These are phyloP conservation scores for Petrolisthes manimaculis DNA, from an alignment of 2,888 invertebrate species.

Conservation along the genomic window DNA sequence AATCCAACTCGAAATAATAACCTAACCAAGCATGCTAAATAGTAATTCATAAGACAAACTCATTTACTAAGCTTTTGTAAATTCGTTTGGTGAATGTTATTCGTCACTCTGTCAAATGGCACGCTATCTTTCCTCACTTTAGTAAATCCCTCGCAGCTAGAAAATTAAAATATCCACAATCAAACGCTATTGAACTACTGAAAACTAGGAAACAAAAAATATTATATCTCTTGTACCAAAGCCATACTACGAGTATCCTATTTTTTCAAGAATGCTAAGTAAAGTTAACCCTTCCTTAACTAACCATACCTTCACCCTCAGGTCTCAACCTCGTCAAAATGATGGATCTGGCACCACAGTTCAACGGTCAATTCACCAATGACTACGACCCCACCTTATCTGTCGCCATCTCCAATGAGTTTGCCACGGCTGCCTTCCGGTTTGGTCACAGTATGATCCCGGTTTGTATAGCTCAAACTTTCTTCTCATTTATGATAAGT, in stretches of 20 bases:
- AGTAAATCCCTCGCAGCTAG: no score
- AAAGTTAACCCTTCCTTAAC: no score
- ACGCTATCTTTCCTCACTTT: no score
- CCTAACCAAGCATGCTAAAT: not conserved
- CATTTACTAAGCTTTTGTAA: not conserved
- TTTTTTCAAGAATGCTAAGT: not conserved
- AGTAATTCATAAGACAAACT: not conserved
- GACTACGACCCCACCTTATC: slow-evolving; percentile 79
- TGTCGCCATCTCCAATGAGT: slow-evolving; percentile 84
- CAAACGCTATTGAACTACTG: no score
- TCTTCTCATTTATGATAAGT: not conserved
- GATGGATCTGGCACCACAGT: slow-evolving; percentile 73
- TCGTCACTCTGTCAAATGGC: no score
- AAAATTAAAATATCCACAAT: no score
- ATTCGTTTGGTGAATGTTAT: not conserved
- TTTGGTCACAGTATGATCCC: slow-evolving; percentile 71
- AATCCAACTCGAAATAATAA: slow-evolving; percentile 61
- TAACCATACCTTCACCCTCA: slow-evolving; percentile 2
- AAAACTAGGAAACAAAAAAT: not conserved
- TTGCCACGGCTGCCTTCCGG: slow-evolving; percentile 84
- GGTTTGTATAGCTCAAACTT: slow-evolving; percentile 29
- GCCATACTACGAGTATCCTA: not conserved
- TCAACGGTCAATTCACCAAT: slow-evolving; percentile 73
- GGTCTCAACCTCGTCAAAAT: slow-evolving; percentile 70
- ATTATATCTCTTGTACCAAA: not conserved